Evolutionary conservation across 2,113 vertebrate genomes (phyloP), one percentile per base, ranked within the genome.

Genomic region (Pygoscelis antarcticus): DNA sequence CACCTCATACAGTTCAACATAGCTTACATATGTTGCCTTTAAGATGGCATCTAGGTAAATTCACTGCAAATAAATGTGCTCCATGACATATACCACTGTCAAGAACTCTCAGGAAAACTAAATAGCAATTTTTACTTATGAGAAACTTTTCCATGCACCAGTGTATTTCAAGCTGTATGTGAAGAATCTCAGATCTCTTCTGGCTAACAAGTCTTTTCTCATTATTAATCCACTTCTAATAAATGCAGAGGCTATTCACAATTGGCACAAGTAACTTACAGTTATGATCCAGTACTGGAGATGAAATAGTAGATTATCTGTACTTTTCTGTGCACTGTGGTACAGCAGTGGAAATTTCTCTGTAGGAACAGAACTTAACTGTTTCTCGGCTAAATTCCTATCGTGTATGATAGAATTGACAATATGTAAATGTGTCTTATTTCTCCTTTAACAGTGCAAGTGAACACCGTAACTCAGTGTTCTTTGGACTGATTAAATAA

Each of bases 361-460:
- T 92, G 83, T 87, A 81, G 95, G 58, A 90, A n/a, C 21, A 90
- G 55, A 87, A 81, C 36, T 78, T 90, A 86, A 90, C 83, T 81
- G 13, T 81, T 81, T 84, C 36, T 86, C 86, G 17, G 11, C n/a
- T 77, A 68, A 55, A 74, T 47, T 66, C 10, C 15, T 83, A 14
- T 68, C 29, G 13, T 34, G 11, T 58, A 4, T n/a, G 34, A 51
- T 42, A 61, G n/a, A 92, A 70, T 66, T 58, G 16, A 70, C 27
- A 77, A 8, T 19, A 5, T 52, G 13, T 57, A 55, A 83, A 44
- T 57, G 3, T 42, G 3, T 3, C 1, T 71, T 91, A 11, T 16
- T 91, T 91, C 83, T 61, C 15, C 8, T 54, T 29, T 34, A 65
- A 13, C 16, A 54, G 21, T 0, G 1, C 27, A 65, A 55, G 9